These are phyloP conservation scores for Nyctibius bracteatus DNA, from an alignment of 2,113 vertebrate species.

Conservation along the genomic window DNA sequence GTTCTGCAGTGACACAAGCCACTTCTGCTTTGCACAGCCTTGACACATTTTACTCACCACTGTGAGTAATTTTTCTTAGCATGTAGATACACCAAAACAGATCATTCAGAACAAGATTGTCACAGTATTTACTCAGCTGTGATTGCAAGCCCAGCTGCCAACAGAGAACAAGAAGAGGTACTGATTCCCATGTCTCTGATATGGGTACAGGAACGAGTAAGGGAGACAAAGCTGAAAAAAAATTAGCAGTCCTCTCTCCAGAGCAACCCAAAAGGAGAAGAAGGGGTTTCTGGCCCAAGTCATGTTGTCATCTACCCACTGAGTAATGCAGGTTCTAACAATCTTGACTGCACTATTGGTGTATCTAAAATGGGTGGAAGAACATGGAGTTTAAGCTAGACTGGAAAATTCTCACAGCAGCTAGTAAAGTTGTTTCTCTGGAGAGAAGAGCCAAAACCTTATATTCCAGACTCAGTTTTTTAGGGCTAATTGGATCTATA, in stretches of 20 bases:
- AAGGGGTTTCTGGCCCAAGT: not conserved
- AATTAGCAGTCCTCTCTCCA: not conserved
- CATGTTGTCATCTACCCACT: not conserved
- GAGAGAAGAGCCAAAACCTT: not conserved
- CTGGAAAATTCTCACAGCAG: not conserved
- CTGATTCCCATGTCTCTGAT: fast-evolving
- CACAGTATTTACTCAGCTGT: not conserved
- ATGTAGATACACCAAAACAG: not conserved
- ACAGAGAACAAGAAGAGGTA: not conserved
- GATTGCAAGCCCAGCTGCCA: not conserved
- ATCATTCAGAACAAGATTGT: not conserved
- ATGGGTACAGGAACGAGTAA: not conserved
- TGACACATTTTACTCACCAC: not conserved
- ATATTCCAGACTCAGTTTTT: not conserved
- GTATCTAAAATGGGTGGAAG: not conserved
- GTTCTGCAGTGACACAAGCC: not conserved
- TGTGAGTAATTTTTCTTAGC: not conserved
- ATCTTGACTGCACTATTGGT: fast-evolving
- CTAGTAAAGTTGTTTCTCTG: not conserved
- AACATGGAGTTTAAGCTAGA: not conserved
- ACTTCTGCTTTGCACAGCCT: not conserved
- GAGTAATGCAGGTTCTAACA: not conserved
- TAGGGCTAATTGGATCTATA: not conserved
- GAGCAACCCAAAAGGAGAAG: not conserved
- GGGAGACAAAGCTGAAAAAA: not conserved